phyloP scores from a whole-genome alignment of 2,888 invertebrate genomes.

The Coenonympha arcania region DNA sequence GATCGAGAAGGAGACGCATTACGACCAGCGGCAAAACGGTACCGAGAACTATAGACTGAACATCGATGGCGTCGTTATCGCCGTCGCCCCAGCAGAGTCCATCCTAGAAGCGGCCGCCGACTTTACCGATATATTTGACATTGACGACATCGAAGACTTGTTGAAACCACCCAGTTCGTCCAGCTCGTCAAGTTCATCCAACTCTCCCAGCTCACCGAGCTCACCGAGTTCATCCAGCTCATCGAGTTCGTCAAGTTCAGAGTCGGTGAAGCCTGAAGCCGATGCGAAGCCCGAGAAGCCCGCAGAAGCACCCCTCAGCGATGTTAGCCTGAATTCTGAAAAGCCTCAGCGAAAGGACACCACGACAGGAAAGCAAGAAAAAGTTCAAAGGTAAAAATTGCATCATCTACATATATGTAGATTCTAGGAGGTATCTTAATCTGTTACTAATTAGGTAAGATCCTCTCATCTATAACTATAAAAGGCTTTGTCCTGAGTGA shows the following conservation, averaged over 20 bases:
- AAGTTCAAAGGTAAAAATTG: slow-evolving; percentile 61
- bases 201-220: not conserved
- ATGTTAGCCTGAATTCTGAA: slow-evolving; percentile 42
- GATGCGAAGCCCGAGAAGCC: slow-evolving; percentile 16
- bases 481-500: no score
- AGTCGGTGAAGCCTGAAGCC: slow-evolving; percentile 26
- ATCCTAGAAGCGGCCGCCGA: slow-evolving; percentile 73
- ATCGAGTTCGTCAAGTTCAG: slow-evolving; percentile 14
- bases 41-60: slow-evolving; percentile 81
- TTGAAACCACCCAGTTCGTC: slow-evolving; percentile 16
- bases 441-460: no score
- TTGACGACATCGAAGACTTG: slow-evolving; percentile 19
- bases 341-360: slow-evolving; percentile 54
- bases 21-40: slow-evolving; percentile 86
- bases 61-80: slow-evolving; percentile 79
- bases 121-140: slow-evolving; percentile 51
- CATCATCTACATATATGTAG: no score
- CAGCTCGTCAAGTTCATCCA: slow-evolving; percentile 14
- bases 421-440: no score
- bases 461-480: no score
- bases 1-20: slow-evolving; percentile 39
- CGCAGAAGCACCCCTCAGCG: slow-evolving; percentile 41
- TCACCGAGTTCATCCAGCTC: slow-evolving; percentile 10
- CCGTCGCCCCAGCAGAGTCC: slow-evolving; percentile 77
- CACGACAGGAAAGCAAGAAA: slow-evolving; percentile 51